Percentiles rank a stretch among this genome's conserved stretches.
Evolutionary conservation across 2,113 vertebrate species (phyloP).

Genomic region (Carassius gibelio): DNA sequence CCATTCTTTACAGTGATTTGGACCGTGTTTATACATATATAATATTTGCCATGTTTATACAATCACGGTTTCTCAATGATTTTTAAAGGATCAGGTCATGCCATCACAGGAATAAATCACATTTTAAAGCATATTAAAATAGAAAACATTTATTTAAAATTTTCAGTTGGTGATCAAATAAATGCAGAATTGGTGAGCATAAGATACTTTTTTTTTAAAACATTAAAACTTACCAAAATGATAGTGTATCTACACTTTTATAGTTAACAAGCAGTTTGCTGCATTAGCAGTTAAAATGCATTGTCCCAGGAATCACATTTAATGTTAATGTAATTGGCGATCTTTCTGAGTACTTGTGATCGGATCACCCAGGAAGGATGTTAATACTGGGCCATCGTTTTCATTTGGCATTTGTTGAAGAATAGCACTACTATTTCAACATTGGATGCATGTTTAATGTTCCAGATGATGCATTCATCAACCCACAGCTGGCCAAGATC

Average conservation of each 20-base stretch:
- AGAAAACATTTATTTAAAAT: background rate
- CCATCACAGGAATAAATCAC: background rate
- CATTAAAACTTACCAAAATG: too few relatives aligned
- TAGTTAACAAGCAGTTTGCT: too few relatives aligned
- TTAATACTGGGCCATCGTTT: background rate
- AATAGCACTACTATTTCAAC: background rate
- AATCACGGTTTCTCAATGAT: background rate
- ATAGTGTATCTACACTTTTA: too few relatives aligned
- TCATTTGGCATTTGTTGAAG: background rate
- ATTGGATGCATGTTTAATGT: background rate
- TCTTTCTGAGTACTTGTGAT: background rate
- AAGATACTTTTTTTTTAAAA: too few relatives aligned
- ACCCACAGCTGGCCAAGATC: slow-evolving; percentile 91
- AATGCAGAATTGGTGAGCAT: too few relatives aligned
- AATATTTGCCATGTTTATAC: background rate
- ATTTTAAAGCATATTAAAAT: too few relatives aligned
- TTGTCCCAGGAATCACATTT: too few relatives aligned
- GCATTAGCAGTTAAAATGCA: too few relatives aligned
- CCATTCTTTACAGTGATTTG: background rate
- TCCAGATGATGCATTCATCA: slow-evolving; percentile 91
- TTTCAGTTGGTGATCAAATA: too few relatives aligned
- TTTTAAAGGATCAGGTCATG: background rate
- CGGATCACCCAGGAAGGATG: background rate
- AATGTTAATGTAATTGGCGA: too few relatives aligned
- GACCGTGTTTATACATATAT: background rate